Conservation (phyloP, 2,888 invertebrate genomes). For the Lampropteryx suffumata region DNA sequence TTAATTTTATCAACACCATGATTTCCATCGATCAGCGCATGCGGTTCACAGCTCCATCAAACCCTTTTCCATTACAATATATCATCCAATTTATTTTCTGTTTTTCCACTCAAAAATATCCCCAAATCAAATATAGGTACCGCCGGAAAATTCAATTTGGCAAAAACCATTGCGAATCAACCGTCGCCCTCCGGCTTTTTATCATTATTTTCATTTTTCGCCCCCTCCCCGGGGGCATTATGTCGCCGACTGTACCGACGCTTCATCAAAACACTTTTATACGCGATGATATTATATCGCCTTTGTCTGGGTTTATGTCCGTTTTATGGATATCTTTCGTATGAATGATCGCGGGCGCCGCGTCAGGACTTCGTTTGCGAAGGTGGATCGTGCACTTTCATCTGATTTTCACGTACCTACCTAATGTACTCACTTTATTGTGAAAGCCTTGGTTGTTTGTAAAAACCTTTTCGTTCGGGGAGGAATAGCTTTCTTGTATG, state of each 20-base stretch:
- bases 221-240: conserved; percentile 25
- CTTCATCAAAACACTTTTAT: conserved; percentile 34
- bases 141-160: conserved; percentile 28
- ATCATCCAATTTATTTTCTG: conserved; percentile 9
- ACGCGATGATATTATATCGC: conserved; percentile 24
- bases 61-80: conserved; percentile 8
- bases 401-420: neutral
- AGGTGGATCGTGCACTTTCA: conserved; percentile 4
- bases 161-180: conserved; percentile 30
- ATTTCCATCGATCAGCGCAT: neutral
- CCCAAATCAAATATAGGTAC: conserved; percentile 27
- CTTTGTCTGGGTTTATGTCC: conserved; percentile 18
- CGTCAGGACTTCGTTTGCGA: conserved; percentile 14
- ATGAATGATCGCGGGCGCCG: conserved; percentile 1
- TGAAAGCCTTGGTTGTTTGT: no score
- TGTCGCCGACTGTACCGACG: conserved; percentile 28
- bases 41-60: conserved; percentile 2
- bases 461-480: no score
- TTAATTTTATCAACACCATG: neutral
- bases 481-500: no score
- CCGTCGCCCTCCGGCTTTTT: conserved; percentile 33
- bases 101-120: conserved; percentile 17
- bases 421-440: no score
- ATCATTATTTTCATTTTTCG: conserved; percentile 38
- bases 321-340: conserved; percentile 23